Conservation (phyloP, 92 coral and sea anemone species). For the Heliopora coerulea region DNA sequence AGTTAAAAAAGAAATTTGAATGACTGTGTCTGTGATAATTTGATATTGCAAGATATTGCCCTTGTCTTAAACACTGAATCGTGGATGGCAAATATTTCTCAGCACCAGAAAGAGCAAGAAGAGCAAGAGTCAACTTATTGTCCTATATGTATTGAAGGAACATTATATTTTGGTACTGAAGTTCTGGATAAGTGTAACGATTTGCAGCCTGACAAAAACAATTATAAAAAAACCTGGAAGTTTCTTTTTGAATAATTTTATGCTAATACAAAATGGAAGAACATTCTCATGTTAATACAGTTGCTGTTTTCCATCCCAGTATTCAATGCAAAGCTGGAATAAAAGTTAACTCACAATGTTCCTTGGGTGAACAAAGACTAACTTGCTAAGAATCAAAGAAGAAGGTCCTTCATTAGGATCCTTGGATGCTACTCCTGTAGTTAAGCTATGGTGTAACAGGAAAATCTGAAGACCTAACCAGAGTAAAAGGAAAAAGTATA, state of each 20-base stretch:
- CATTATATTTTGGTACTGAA: too few relatives aligned
- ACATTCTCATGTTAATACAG: conserved; percentile 60
- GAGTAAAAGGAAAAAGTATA: conserved; percentile 46
- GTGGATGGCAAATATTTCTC: too few relatives aligned
- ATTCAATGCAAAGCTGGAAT: conserved; percentile 76
- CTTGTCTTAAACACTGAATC: too few relatives aligned
- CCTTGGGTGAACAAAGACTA: conserved; percentile 57
- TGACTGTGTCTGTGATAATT: too few relatives aligned
- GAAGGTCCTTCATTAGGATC: conserved; percentile 58
- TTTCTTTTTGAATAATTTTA: conserved; percentile 60
- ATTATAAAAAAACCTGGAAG: conserved; percentile 63
- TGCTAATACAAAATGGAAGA: conserved; percentile 60
- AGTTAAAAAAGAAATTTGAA: too few relatives aligned
- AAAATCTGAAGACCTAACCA: conserved; percentile 55
- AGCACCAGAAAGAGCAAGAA: too few relatives aligned
- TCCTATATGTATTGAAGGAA: too few relatives aligned
- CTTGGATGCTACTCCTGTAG: conserved; percentile 53
- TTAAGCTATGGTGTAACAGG: conserved; percentile 51
- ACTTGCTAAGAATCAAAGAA: conserved; percentile 48
- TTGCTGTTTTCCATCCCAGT: conserved; percentile 68
- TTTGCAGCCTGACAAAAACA: conserved; percentile 57
- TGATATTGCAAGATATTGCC: too few relatives aligned
- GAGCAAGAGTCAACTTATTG: too few relatives aligned
- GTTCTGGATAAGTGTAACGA: conserved; percentile 63
- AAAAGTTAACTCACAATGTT: conserved; percentile 64